Evolutionary conservation across 2,113 vertebrate genomes (phyloP).

Genomic region (Esox niger): DNA sequence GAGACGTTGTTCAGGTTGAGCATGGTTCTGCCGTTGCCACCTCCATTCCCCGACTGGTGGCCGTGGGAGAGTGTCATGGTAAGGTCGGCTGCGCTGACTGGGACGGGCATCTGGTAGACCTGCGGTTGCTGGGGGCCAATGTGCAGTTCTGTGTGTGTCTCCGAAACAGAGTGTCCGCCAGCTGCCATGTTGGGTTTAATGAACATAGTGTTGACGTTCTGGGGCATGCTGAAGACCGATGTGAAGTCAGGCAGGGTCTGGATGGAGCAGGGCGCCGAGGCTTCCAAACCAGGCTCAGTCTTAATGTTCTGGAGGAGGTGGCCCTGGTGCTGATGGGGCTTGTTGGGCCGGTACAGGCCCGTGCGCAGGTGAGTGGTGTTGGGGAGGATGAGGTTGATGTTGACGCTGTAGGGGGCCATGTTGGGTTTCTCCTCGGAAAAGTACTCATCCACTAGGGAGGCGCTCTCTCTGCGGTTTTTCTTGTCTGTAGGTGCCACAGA

Average conservation of each 20-base stretch:
- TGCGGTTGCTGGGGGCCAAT: slow-evolving; percentile 71
- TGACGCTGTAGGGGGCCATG: slow-evolving; percentile 80
- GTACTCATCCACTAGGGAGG: slow-evolving; percentile 87
- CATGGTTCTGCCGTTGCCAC: slow-evolving; percentile 69
- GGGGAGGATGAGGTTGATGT: slow-evolving; percentile 89
- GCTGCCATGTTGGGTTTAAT: slow-evolving; percentile 80
- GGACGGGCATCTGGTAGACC: slow-evolving; percentile 82
- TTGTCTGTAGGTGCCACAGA: slow-evolving; percentile 61
- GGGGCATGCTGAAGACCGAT: slow-evolving; percentile 86
- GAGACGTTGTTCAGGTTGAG: slow-evolving; percentile 70
- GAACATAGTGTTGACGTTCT: slow-evolving; percentile 80
- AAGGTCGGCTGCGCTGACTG: slow-evolving; percentile 64
- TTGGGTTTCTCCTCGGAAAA: slow-evolving; percentile 81
- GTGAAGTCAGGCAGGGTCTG: slow-evolving; percentile 90
- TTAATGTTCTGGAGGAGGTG: slow-evolving; percentile 26
- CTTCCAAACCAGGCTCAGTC: slow-evolving; percentile 51
- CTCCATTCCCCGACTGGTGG: slow-evolving; percentile 51
- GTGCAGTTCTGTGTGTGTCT: slow-evolving; percentile 65
- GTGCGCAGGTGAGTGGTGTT: slow-evolving; percentile 84
- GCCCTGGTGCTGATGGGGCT: slow-evolving; percentile 51
- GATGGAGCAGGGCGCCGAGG: slow-evolving; percentile 62
- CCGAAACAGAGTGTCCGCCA: not conserved
- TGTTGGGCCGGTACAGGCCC: slow-evolving; percentile 79
- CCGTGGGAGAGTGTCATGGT: slow-evolving; percentile 70
- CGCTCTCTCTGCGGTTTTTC: slow-evolving; percentile 85